A percentile compares a stretch with the other conserved stretches of the same genome.
Conservation (phyloP, 2,888 invertebrate species). For the Drosophila conformis region DNA sequence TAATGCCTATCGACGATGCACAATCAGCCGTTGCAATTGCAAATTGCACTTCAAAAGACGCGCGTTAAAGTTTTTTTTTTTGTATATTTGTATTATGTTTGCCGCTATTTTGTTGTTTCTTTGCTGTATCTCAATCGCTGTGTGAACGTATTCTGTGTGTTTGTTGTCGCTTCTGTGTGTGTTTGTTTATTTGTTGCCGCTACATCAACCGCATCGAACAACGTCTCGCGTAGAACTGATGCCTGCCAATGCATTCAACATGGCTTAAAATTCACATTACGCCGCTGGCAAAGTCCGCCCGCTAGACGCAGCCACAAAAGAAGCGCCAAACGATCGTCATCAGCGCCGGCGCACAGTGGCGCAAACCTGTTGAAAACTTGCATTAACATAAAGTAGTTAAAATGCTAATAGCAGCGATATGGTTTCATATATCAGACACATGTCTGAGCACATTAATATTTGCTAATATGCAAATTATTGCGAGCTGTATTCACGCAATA, state of each 20-base stretch:
- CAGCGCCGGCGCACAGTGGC: conserved; percentile 63
- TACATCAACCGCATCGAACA: conserved; percentile 77
- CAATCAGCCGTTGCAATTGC: conserved; percentile 27
- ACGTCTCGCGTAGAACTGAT: conserved; percentile 82
- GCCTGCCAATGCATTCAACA: conserved; percentile 73
- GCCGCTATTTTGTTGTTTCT: conserved; percentile 4
- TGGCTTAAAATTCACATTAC: conserved; percentile 80
- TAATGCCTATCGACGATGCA: conserved; percentile 54
- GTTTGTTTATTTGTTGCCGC: conserved; percentile 35
- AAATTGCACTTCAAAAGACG: conserved; percentile 55
- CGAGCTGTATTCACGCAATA: neutral
- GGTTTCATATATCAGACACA: neutral
- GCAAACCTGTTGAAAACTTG: neutral
- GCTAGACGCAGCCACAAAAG: conserved; percentile 62
- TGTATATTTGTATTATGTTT: conserved; percentile 5
- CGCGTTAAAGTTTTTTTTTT: conserved; percentile 38
- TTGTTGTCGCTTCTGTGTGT: conserved; percentile 6
- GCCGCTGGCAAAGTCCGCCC: conserved; percentile 67
- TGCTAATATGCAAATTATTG: neutral
- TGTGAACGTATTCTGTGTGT: conserved; percentile 5
- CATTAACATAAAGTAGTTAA: neutral
- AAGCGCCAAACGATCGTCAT: conserved; percentile 62
- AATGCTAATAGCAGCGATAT: neutral
- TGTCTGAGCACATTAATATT: neutral
- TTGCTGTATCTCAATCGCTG: conserved; percentile 28